phyloP scores from a whole-genome alignment of 2,113 vertebrate species.

The Odontesthes bonariensis region DNA sequence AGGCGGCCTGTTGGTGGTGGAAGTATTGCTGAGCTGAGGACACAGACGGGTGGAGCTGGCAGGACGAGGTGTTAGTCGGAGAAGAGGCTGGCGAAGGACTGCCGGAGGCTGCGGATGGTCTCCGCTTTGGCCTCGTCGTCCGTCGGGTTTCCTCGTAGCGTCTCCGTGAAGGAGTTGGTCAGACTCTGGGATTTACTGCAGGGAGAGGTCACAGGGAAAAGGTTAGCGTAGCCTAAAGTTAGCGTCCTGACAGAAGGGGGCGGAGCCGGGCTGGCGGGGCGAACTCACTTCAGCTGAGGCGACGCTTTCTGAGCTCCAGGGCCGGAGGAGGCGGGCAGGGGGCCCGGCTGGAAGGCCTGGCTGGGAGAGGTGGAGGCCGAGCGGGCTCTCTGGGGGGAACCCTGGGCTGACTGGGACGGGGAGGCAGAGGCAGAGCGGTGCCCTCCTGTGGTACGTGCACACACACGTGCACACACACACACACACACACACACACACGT shows the following conservation, averaged over 20 bases:
- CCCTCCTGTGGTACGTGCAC: conserved; percentile 79
- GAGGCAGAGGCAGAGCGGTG: conserved; percentile 87
- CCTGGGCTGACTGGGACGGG: conserved; percentile 90
- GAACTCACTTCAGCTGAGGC: conserved; percentile 91
- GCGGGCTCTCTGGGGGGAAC: conserved; percentile 92
- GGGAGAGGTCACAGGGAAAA: too few relatives aligned
- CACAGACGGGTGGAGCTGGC: conserved; percentile 31
- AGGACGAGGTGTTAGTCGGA: conserved; percentile 85
- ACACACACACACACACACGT: too few relatives aligned
- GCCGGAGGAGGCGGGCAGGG: conserved; percentile 82
- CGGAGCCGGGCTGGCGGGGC: too few relatives aligned
- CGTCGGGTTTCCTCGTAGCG: conserved; percentile 83
- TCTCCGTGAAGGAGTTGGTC: conserved; percentile 94
- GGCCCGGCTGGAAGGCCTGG: conserved; percentile 88
- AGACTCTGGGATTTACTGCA: conserved; percentile 97
- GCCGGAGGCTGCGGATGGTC: conserved; percentile 95
- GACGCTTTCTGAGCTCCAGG: conserved; percentile 85
- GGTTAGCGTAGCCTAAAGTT: too few relatives aligned
- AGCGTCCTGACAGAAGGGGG: too few relatives aligned
- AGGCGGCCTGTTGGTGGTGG: conserved; percentile 42
- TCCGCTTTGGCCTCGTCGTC: conserved; percentile 97
- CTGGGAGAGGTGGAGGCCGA: conserved; percentile 90
- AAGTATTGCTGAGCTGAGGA: neutral
- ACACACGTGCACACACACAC: neutral
- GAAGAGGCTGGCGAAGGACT: conserved; percentile 97